A percentile compares a stretch with the other conserved stretches of the same genome.
These are phyloP conservation scores for Pygmarrhopalites habei DNA, from an alignment of 1,140 invertebrate species.

Conservation along the genomic window DNA sequence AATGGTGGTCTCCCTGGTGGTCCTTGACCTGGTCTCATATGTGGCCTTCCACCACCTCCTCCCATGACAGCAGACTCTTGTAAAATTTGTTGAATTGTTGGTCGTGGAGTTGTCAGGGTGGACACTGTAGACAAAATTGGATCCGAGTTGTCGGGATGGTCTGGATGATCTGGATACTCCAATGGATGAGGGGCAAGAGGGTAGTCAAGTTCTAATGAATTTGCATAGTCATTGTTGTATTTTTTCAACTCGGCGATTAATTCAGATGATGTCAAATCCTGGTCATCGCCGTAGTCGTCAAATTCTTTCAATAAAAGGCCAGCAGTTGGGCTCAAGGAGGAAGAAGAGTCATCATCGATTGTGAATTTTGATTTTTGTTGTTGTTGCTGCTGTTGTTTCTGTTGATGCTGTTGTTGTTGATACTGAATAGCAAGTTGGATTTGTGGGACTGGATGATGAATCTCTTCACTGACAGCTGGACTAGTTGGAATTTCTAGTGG, in stretches of 20 bases:
- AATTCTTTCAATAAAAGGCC: constrained; percentile 3
- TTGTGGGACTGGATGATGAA: not conserved
- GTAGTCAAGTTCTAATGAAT: constrained; percentile 31
- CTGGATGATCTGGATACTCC: constrained; percentile 37
- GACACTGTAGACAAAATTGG: not conserved
- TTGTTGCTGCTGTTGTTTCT: too few species aligned
- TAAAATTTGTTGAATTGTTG: not conserved
- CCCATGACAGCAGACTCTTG: not conserved
- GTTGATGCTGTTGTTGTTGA: not conserved
- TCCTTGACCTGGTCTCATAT: not conserved
- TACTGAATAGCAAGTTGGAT: not conserved
- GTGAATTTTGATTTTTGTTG: not conserved
- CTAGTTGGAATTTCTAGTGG: not conserved
- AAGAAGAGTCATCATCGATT: not conserved
- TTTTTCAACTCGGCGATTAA: constrained; percentile 36
- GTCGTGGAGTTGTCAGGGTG: constrained; percentile 12
- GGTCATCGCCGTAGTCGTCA: constrained; percentile 12
- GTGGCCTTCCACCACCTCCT: not conserved
- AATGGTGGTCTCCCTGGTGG: constrained; percentile 16
- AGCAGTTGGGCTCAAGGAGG: not conserved
- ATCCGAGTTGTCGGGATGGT: constrained; percentile 27
- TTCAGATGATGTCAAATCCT: constrained; percentile 26
- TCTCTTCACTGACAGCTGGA: not conserved
- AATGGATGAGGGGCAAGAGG: constrained; percentile 34
- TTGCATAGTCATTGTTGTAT: constrained; percentile 25